These are phyloP conservation scores for Bucorvus abyssinicus DNA, from an alignment of 2,797 vertebrate genomes.

Conservation along the genomic window DNA sequence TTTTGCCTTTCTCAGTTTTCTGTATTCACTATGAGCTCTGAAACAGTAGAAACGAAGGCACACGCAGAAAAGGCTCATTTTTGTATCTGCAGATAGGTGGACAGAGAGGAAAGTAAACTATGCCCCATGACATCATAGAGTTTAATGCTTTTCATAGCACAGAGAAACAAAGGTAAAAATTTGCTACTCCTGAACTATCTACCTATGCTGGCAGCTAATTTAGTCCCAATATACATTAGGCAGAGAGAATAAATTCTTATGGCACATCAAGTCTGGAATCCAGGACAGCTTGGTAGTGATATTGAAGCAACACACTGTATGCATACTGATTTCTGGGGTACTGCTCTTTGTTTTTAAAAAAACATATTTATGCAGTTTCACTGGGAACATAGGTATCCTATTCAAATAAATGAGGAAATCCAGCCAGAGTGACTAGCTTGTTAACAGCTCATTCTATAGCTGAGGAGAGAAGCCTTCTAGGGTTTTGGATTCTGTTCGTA, in stretches of 20 bases:
- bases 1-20: background rate
- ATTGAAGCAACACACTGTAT: background rate
- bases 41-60: background rate
- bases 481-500: background rate
- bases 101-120: background rate
- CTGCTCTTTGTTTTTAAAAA: background rate
- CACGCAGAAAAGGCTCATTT: background rate
- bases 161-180: background rate
- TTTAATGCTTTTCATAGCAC: background rate
- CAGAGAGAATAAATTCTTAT: constrained; percentile 26
- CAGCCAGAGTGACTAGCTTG: background rate
- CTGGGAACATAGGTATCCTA: background rate
- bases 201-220: constrained; percentile 18
- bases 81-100: background rate
- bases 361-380: background rate
- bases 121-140: background rate
- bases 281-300: background rate
- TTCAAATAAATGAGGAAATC: background rate
- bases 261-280: background rate
- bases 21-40: background rate
- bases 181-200: background rate
- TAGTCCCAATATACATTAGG: background rate
- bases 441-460: background rate
- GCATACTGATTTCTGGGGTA: constrained; percentile 10
- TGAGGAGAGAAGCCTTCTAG: background rate